Evolutionary conservation across 2,888 invertebrate genomes (phyloP).

Genomic region (Hypsopygia costalis): DNA sequence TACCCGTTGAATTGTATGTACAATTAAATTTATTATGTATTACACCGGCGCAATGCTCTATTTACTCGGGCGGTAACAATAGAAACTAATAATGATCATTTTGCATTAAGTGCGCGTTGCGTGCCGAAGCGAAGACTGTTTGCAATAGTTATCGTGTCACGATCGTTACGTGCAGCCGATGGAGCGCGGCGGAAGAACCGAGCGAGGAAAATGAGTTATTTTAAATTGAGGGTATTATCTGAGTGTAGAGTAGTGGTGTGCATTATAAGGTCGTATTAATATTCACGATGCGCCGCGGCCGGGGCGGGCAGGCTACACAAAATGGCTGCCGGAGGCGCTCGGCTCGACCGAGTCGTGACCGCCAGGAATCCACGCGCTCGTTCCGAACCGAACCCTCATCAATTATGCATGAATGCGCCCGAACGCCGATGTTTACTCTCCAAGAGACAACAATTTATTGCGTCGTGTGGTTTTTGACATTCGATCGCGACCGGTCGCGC

Average conservation of each 20-base stretch:
- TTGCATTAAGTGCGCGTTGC: constrained; percentile 63
- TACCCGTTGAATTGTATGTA: constrained; percentile 53
- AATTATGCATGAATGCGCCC: constrained; percentile 78
- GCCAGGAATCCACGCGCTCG: constrained; percentile 73
- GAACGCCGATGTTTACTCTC: constrained; percentile 76
- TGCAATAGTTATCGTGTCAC: constrained; percentile 51
- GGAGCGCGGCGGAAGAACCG: constrained; percentile 49
- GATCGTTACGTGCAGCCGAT: constrained; percentile 49
- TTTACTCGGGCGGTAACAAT: constrained; percentile 66
- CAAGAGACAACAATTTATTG: constrained; percentile 76
- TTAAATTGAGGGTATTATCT: constrained; percentile 42
- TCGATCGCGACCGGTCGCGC: constrained; percentile 55
- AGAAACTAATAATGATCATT: constrained; percentile 71
- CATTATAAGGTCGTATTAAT: constrained; percentile 62
- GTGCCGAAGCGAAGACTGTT: constrained; percentile 47
- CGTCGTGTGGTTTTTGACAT: constrained; percentile 77
- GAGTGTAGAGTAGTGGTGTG: constrained; percentile 32
- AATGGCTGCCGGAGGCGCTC: constrained; percentile 72
- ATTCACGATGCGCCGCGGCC: constrained; percentile 60
- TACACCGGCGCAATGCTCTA: constrained; percentile 65
- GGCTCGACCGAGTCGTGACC: constrained; percentile 67
- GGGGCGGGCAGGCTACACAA: constrained; percentile 67
- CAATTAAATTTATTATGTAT: constrained; percentile 64
- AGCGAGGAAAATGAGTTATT: constrained; percentile 31
- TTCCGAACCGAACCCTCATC: constrained; percentile 72